phyloP scores from a whole-genome alignment of 2,797 vertebrate genomes.

The Ammospiza maritima region DNA sequence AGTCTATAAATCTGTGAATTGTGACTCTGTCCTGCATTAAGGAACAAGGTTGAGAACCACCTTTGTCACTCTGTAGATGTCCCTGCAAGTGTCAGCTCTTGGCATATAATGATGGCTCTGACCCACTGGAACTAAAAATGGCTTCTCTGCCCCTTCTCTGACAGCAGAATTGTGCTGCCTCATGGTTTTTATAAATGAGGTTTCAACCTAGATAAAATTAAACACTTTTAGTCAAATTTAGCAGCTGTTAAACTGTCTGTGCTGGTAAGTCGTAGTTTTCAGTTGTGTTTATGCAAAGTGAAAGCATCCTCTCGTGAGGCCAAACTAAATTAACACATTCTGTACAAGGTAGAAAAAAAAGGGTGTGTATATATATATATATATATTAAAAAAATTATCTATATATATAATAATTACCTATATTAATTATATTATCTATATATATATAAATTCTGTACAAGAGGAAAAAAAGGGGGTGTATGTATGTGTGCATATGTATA shows the following conservation, averaged over 20 bases:
- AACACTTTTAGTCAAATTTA: background rate
- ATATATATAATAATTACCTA: background rate
- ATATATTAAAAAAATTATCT: too few species aligned
- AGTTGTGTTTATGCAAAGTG: background rate
- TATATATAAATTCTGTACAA: too few species aligned
- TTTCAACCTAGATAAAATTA: slow-evolving; percentile 27
- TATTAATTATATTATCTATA: too few species aligned
- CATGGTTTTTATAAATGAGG: slow-evolving; percentile 4
- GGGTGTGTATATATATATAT: accelerated
- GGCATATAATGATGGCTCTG: background rate
- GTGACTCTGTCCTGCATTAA: background rate
- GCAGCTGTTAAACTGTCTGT: background rate
- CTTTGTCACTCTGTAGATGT: background rate
- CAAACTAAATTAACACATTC: background rate
- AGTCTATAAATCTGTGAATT: background rate
- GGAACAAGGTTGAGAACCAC: background rate
- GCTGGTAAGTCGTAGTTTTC: background rate
- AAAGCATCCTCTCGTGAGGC: background rate
- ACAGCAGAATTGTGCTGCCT: slow-evolving; percentile 15
- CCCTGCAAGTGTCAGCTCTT: background rate
- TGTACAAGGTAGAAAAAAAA: background rate
- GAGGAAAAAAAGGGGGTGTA: too few species aligned
- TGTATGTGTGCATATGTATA: too few species aligned
- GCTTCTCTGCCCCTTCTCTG: background rate
- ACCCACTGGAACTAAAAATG: background rate